Evolutionary conservation across 2,797 vertebrate species (phyloP), one percentile per base, ranked within the genome.

Genomic region (Lacerta bilineata): DNA sequence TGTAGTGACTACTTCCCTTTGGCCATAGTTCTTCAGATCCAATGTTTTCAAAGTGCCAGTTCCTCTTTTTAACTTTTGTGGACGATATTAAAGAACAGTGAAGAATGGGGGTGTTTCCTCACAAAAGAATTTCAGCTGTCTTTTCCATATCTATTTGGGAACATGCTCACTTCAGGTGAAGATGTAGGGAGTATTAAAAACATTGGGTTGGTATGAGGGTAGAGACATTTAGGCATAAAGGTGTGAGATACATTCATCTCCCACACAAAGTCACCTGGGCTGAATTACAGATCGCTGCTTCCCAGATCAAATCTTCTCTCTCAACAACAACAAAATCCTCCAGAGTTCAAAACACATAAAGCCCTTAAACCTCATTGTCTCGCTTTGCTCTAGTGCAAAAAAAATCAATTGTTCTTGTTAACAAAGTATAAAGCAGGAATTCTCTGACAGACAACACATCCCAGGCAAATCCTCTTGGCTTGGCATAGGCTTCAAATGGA

Each of bases 391-490:
- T 69, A 0, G 9, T 83, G 89, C 43, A 88, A 91, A 93, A 80
- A 80, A 95, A 94, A 94, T 93, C 95, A 88, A 93, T 93, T 80
- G 91, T 93, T 94, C 91, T 91, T 87, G 86, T 84, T 71, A 90
- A 84, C 66, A 86, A 79, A 0, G 20, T 9, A 85, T 5, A 79
- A 90, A 85, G 77, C 36, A 61, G 0, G 0, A 78, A 80, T 86
- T 90, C 83, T 77, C 92, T 74, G 66, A 88, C 43, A 87, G 78
- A 89, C 43, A 84, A 90, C 4, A 11, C 5, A 4, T 8, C 75
- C 27, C 27, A 86, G 33, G 86, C 90, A 91, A 93, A 92, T 64
- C 79, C 83, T 94, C 86, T 72, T 10, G 69, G 9, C 71, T 92
- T n/a, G 66, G 90, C 59, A 39, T 15, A 77, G 74, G 43, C 87